Conservation (phyloP, 30 jellyfish, hydroid and myxozoan genomes). For the Aurelia sp. region DNA sequence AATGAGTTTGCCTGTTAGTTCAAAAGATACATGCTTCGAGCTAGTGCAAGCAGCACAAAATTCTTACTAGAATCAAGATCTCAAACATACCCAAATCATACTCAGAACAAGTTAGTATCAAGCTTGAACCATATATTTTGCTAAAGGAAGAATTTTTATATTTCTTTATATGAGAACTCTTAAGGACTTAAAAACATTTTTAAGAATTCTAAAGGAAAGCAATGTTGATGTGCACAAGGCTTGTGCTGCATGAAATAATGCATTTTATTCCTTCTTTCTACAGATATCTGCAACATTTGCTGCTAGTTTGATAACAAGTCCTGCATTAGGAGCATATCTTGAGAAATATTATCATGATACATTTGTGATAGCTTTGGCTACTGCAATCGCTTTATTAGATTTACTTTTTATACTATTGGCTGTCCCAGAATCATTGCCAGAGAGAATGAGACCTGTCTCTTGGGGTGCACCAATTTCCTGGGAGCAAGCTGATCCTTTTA, state of each 20-base stretch:
- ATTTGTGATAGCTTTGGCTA: constrained; percentile 91
- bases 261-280: not conserved
- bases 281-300: constrained; percentile 99
- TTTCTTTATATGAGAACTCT: too few species aligned
- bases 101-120: too few species aligned
- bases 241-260: not conserved
- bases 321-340: constrained; percentile 97
- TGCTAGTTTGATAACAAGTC: constrained; percentile 99
- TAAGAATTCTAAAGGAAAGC: too few species aligned
- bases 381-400: constrained; percentile 94
- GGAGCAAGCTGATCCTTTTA: constrained; percentile 99
- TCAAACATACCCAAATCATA: too few species aligned
- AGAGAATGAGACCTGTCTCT: constrained; percentile 98
- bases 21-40: too few species aligned
- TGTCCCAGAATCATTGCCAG: constrained; percentile 99
- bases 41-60: too few species aligned
- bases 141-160: too few species aligned
- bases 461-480: constrained; percentile 99
- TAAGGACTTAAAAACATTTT: too few species aligned
- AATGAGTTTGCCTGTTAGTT: too few species aligned
- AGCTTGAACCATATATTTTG: too few species aligned
- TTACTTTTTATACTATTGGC: constrained; percentile 81
- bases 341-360: constrained; percentile 81
- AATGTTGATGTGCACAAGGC: too few species aligned
- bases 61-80: too few species aligned